Evolutionary conservation across 2,888 invertebrate genomes (phyloP), one percentile per base, ranked within the genome.

Genomic region (Phyllotreta striolata): DNA sequence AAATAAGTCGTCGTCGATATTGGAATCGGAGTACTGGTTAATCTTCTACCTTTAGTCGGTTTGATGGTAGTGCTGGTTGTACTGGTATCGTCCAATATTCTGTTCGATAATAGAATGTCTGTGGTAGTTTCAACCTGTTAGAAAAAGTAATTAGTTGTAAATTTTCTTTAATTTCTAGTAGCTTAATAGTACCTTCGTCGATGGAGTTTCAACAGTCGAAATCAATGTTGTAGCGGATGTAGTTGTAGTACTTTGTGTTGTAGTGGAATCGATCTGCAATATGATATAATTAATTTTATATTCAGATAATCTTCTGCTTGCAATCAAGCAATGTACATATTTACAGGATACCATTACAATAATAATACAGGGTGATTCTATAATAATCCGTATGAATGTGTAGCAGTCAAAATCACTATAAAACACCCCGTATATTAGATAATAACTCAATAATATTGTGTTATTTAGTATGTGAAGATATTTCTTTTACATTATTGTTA

Each of bases 1-100:
- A 82, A 82, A 71, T 69, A 56, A 37, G 74, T 68, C 3, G 77
- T 74, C 8, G 74, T 57, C 37, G 77, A 76, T 12, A 73, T 57
- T 13, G 71, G 24, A 24, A 4, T 66, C 37, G 70, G 68, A 0
- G 68, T 67, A 1, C 68, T 67, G 37, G 76, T 74, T 13, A 52
- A 52, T 39, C 73, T 68, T 9, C 72, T 65, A 1, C 68, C 39
- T 46, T 55, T 63, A 35, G 68, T 68, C 14, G 60, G 41, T 61
- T 37, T 56, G 8, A 39, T 55, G 37, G 67, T 59, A 1, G 59
- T 56, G 12, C 55, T 51, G 5, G 62, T 43, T 2, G 66, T 63
- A 60, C 63, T 58, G 37, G 12, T 37, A 9, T 52, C 63, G 34
- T 67, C 64, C 14, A 56, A 37, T 9, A 67, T 60, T 41, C 47